Conservation (phyloP, 2,888 invertebrate species). For the Machimus atricapillus region DNA sequence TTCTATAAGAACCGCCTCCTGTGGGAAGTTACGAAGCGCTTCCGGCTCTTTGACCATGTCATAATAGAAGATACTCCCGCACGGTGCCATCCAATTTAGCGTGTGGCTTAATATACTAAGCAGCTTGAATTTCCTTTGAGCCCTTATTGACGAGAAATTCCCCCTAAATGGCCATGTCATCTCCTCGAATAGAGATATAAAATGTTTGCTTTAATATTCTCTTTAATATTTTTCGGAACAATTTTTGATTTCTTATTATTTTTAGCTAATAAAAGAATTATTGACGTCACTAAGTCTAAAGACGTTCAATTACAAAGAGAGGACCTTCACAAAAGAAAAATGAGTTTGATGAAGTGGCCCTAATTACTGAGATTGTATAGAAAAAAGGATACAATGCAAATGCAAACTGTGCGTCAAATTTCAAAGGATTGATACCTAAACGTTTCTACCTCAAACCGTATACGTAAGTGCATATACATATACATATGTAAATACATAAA, state of each 20-base stretch:
- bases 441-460: too few species aligned
- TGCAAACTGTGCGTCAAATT: too few species aligned
- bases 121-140: neutral
- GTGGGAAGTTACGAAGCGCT: neutral
- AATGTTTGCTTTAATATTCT: neutral
- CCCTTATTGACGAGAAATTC: neutral
- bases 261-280: neutral
- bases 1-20: neutral
- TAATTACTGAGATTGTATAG: too few species aligned
- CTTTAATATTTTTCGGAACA: neutral
- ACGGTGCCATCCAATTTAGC: neutral
- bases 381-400: too few species aligned
- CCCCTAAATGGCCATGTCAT: neutral
- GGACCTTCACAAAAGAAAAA: too few species aligned
- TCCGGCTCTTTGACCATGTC: neutral
- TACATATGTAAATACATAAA: too few species aligned
- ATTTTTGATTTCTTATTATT: neutral
- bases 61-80: neutral
- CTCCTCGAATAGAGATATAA: neutral
- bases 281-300: too few species aligned
- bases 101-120: neutral
- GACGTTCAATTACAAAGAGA: too few species aligned
- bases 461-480: too few species aligned
- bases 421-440: too few species aligned
- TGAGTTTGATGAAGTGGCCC: too few species aligned